Base-by-base conservation (phyloP, 1,140 invertebrate species). In the Dysdera silvatica region DNA sequence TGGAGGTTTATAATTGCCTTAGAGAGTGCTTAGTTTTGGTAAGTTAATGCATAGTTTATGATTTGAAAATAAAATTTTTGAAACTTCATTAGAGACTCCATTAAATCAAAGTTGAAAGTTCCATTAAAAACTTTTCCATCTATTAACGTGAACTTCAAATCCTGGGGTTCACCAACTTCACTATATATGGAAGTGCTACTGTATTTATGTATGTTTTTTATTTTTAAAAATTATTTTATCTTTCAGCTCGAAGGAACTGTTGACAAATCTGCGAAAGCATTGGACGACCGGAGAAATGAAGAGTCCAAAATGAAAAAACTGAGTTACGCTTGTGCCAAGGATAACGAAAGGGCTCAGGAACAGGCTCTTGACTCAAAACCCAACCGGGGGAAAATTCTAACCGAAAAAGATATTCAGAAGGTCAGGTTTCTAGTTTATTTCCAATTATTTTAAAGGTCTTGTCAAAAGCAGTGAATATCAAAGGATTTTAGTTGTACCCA, bases 321-420 rank as follows among this genome's bases (percentile, higher is more conserved):
- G 57, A 90, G 88, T 64, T 90, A 91, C 70, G 74, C 83, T 0
- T 85, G 85, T 63, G 87, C 88, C 0, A 80, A 89, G 18, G 89
- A 93, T 67, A 92, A 92, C 71, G 91, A 94, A 75, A 88, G 90
- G 71, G 75, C 92, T 32, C 89, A 93, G 75, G 89, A 92, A 71
- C 83, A 67, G 60, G 52, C 70, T 35, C 45, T 74, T 18, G 79
- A 81, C 60, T 72, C 74, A 7, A 71, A 73, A 54, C 63, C 75
- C 4, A 74, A 72, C 40, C 66, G 74, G 24, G 73, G 74, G 12
- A 74, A 72, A 67, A 77, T 79, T 54, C 74, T 80, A 52, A 80
- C 80, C n/a, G 85, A 87, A 61, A 86, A 86, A 68, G 85, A 87
- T 47, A 67, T 63, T 24, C 48, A 61, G 12, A 60, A 58, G 31